These are phyloP conservation scores for Notothenia rossii DNA, from an alignment of 2,113 vertebrate species.

Conservation along the genomic window DNA sequence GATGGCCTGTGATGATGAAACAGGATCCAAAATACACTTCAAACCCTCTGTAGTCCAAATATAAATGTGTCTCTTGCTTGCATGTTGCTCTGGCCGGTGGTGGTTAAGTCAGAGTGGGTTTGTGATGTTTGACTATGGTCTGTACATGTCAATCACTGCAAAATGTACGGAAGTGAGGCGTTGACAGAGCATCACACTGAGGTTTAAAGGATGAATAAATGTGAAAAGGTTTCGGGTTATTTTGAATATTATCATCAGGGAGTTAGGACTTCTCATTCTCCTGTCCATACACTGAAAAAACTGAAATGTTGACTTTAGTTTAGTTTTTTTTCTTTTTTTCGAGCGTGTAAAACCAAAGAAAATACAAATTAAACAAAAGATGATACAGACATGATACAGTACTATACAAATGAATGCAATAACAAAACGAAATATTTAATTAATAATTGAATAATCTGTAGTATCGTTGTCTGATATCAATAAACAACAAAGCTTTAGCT, in stretches of 20 bases:
- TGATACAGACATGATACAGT: too few relatives aligned
- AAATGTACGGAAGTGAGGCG: background rate
- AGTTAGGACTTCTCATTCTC: conserved; percentile 18
- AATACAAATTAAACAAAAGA: too few relatives aligned
- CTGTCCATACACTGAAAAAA: background rate
- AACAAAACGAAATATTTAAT: too few relatives aligned
- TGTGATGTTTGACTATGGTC: background rate
- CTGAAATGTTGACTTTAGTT: too few relatives aligned
- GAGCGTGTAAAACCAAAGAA: too few relatives aligned
- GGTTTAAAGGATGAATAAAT: background rate
- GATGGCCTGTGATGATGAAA: conserved; percentile 37
- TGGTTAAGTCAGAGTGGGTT: background rate
- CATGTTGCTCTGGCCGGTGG: background rate
- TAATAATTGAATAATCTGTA: too few relatives aligned
- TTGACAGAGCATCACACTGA: background rate
- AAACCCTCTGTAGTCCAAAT: conserved; percentile 7
- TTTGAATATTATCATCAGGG: background rate
- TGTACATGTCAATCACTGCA: background rate
- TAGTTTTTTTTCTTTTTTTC: too few relatives aligned
- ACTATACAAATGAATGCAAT: too few relatives aligned
- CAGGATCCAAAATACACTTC: conserved; percentile 23
- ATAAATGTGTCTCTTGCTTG: conserved; percentile 1
- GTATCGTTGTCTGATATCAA: too few relatives aligned
- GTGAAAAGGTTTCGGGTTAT: background rate
- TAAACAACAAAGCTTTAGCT: too few relatives aligned